Conservation (phyloP, 2,113 vertebrate genomes). For the Ophiodon elongatus region DNA sequence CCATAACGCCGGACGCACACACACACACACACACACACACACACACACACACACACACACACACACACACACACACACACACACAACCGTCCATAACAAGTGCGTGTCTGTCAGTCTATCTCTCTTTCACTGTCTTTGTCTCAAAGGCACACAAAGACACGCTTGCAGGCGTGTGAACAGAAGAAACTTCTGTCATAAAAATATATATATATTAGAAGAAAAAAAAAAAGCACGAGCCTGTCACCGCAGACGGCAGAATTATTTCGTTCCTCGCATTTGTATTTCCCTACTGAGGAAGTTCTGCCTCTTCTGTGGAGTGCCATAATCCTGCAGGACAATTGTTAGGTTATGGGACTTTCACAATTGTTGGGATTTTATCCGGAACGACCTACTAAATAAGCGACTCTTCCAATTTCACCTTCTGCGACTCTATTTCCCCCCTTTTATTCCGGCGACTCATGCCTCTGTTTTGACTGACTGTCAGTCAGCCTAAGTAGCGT, state of each 20-base stretch:
- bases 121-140: slow-evolving; percentile 16
- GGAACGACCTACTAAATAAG: slow-evolving; percentile 61
- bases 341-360: slow-evolving; percentile 44
- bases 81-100: neutral
- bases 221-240: neutral
- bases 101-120: slow-evolving; percentile 21
- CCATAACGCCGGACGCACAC: neutral
- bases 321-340: slow-evolving; percentile 43
- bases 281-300: slow-evolving; percentile 10
- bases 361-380: slow-evolving; percentile 52
- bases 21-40: slow-evolving; percentile 13
- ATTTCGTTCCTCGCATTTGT: neutral
- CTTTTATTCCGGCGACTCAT: slow-evolving; percentile 58
- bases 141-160: neutral
- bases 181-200: slow-evolving; percentile 5
- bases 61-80: no score
- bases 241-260: neutral
- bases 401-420: slow-evolving; percentile 58
- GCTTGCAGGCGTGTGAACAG: neutral
- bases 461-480: slow-evolving; percentile 72
- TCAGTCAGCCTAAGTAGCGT: slow-evolving; percentile 73
- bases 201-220: neutral
- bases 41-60: neutral
- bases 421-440: slow-evolving; percentile 49
- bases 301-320: neutral